Base-by-base conservation (phyloP, 2,888 invertebrate species). In the Eurytoma californica region DNA sequence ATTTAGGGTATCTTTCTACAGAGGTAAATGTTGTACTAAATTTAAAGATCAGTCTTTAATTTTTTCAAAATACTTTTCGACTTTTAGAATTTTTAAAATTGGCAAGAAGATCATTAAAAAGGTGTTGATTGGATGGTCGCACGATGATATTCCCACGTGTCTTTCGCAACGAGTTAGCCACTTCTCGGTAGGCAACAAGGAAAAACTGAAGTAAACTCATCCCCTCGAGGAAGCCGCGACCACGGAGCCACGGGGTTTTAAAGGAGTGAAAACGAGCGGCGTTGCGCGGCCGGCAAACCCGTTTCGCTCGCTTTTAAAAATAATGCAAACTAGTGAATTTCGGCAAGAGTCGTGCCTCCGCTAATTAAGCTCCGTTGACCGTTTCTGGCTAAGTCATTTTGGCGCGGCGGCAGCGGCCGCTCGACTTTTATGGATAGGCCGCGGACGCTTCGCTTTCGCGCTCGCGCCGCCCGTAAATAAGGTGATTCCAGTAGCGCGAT, bases 281-380 rank as follows among this genome's bases (percentile, higher is more conserved):
- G 24, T 24, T 24, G 24, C 24, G 24, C 24, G 65, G 63, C 51
- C 12, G 61, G 51, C 28, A 73, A 79, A 79, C 79, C 39, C 51
- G 74, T 79, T 74, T 30, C 63, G 12, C 63, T 39, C 39, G 53
- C 63, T 18, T 18, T 63, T 70, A 65, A 69, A 70, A 74, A 39
- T 39, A 39, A 74, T 74, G 69, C 74, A 74, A 60, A 79, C 49
- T 39, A 55, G 53, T 7, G 76, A 80, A 76, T 80, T 80, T 80
- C 80, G 80, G 76, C 76, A 76, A 76, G 68, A 72, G 47, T n/a
- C 39, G 39, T 3, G 57, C 18, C 66, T 24, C 55, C 61, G 73
- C 73, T 80, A 80, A 80, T 80, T 80, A 80, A 80, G 77, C 77
- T 60, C 61, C 76, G 57, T 66, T 74, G 69, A 63, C 77, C 79